Conservation (phyloP, 1,140 invertebrate species). For the Sycophaga agraensis region DNA sequence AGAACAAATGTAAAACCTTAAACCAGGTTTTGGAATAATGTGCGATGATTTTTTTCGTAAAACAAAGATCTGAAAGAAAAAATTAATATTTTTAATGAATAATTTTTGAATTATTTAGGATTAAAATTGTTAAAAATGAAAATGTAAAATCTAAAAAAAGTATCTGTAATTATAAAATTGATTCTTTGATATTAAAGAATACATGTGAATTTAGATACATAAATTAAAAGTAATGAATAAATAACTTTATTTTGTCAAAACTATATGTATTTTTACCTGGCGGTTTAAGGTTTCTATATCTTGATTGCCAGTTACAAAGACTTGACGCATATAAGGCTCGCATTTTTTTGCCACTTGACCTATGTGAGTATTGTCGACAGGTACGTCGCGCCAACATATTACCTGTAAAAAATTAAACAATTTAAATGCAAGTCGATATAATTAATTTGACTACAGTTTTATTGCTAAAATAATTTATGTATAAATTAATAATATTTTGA, state of each 20-base stretch:
- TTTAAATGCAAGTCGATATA: too few species aligned
- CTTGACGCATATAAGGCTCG: slow-evolving; percentile 95
- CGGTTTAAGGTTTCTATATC: slow-evolving; percentile 57
- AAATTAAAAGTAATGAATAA: neutral
- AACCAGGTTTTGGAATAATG: slow-evolving; percentile 75
- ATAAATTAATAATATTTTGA: neutral
- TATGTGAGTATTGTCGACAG: slow-evolving; percentile 80
- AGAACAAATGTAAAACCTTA: slow-evolving; percentile 96
- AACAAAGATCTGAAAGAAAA: slow-evolving; percentile 74
- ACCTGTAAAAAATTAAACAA: slow-evolving; percentile 61
- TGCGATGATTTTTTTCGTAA: slow-evolving; percentile 92
- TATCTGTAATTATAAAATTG: too few species aligned
- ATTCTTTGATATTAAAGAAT: neutral
- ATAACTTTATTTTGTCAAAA: too few species aligned
- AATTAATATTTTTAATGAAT: neutral
- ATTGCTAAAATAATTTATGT: neutral
- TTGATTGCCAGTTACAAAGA: slow-evolving; percentile 76
- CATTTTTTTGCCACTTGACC: slow-evolving; percentile 88
- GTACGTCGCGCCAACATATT: slow-evolving; percentile 89
- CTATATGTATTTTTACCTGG: slow-evolving; percentile 41
- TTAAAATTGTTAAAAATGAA: too few species aligned
- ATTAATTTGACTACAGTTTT: too few species aligned
- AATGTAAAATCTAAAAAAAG: too few species aligned
- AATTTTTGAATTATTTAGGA: too few species aligned
- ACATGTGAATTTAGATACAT: neutral